phyloP scores from a whole-genome alignment of 2,888 invertebrate genomes.

The Notocelia uddmanniana region DNA sequence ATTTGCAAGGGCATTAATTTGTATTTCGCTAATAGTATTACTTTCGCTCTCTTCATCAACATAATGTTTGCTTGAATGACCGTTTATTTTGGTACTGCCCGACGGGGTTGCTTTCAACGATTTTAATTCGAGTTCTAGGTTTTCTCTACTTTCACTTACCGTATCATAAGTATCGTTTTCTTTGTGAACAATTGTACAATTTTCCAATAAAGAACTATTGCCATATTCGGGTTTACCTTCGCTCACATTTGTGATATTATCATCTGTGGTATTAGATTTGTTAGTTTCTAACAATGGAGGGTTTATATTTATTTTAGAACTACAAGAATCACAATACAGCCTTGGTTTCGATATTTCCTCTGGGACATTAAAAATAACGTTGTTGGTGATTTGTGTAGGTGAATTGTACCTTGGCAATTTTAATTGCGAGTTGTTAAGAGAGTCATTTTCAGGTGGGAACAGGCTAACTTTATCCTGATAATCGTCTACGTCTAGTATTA shows the following conservation, averaged over 20 bases:
- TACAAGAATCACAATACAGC: not conserved
- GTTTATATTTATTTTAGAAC: not conserved
- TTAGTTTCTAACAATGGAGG: not conserved
- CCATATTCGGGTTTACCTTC: constrained; percentile 35
- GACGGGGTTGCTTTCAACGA: not conserved
- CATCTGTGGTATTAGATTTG: not conserved
- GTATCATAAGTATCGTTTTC: not conserved
- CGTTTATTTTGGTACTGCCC: not conserved
- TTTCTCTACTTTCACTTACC: constrained; percentile 19
- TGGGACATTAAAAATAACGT: not conserved
- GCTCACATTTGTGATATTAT: constrained; percentile 46
- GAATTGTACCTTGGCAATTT: not conserved
- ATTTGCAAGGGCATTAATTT: not conserved
- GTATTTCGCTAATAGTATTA: not conserved
- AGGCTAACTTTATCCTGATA: not conserved
- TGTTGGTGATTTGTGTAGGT: not conserved
- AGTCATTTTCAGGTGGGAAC: not conserved
- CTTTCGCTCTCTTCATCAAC: not conserved
- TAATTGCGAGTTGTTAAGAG: not conserved
- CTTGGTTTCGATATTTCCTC: constrained; percentile 6
- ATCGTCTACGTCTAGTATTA: constrained; percentile 1
- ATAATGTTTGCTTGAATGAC: too few relatives aligned
- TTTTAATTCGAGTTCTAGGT: not conserved
- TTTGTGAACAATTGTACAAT: not conserved
- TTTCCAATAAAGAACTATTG: not conserved